Evolutionary conservation across 2,113 vertebrate genomes (phyloP).

Genomic region (Meleagris gallopavo): DNA sequence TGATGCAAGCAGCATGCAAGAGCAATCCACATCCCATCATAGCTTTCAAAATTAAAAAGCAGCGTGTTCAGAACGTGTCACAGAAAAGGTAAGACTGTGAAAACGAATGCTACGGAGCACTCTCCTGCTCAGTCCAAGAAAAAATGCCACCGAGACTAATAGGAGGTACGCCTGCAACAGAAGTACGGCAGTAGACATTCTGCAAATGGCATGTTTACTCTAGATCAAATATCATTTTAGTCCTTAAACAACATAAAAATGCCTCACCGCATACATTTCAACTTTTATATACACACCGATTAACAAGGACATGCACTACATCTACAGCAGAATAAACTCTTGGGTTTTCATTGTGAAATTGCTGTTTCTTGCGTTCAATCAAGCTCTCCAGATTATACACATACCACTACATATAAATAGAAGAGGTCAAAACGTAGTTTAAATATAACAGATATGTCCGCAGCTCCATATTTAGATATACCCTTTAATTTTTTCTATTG

Average conservation of each 20-base stretch:
- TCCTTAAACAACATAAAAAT: neutral
- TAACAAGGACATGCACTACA: rapidly evolving
- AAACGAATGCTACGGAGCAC: neutral
- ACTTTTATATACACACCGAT: neutral
- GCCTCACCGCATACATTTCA: neutral
- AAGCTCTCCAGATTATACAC: constrained; percentile 61
- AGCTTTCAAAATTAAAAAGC: neutral
- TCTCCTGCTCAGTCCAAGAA: neutral
- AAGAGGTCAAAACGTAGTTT: constrained; percentile 73
- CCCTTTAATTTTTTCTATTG: constrained; percentile 77
- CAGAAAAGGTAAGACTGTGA: neutral
- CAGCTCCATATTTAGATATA: constrained; percentile 66
- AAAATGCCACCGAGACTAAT: neutral
- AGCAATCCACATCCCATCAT: neutral
- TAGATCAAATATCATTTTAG: neutral
- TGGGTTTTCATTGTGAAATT: constrained; percentile 48
- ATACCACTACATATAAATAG: constrained; percentile 69
- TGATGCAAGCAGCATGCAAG: constrained; percentile 42
- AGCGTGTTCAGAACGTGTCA: neutral
- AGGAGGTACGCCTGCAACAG: neutral
- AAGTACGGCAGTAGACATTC: neutral
- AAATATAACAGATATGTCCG: constrained; percentile 64
- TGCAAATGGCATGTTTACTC: neutral
- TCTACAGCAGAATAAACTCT: neutral
- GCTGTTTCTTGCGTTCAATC: constrained; percentile 37